Evolutionary conservation across 2,113 vertebrate species (phyloP).

Genomic region (Poeciliopsis occidentalis): DNA sequence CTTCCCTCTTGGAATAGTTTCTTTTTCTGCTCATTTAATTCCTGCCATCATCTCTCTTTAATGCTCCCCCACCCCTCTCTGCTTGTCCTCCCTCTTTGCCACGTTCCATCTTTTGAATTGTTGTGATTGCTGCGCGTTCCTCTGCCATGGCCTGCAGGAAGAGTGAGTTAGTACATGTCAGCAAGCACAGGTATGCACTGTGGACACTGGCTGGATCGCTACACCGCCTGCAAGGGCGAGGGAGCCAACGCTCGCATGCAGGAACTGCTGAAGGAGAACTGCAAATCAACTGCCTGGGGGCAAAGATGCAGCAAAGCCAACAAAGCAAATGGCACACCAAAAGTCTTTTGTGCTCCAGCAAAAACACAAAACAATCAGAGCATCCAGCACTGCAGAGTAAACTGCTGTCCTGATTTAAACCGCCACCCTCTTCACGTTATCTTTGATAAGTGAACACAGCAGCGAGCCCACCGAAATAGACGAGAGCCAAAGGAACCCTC

Average conservation of each 20-base stretch:
- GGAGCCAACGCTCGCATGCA: slow-evolving; percentile 8
- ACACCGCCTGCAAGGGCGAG: slow-evolving; percentile 9
- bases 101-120: slow-evolving; percentile 63
- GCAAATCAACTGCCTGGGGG: background rate
- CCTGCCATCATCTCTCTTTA: slow-evolving; percentile 4
- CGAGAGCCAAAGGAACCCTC: slow-evolving; percentile 52
- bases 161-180: slow-evolving; percentile 82
- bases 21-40: slow-evolving; percentile 14
- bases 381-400: background rate
- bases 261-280: background rate
- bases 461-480: slow-evolving; percentile 14
- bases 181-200: slow-evolving; percentile 70
- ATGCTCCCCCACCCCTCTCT: background rate
- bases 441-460: slow-evolving; percentile 56
- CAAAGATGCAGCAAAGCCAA: background rate
- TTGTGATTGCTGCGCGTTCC: slow-evolving; percentile 76
- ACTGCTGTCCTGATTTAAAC: slow-evolving; percentile 31
- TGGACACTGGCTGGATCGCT: slow-evolving; percentile 61
- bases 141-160: slow-evolving; percentile 76
- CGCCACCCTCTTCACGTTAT: slow-evolving; percentile 24
- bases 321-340: background rate
- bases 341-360: background rate
- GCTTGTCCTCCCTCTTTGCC: slow-evolving; percentile 35
- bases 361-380: slow-evolving; percentile 20
- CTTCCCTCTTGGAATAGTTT: background rate